These are phyloP conservation scores for Sebastes miniatus DNA, from an alignment of 2,797 vertebrate genomes.

Conservation along the genomic window DNA sequence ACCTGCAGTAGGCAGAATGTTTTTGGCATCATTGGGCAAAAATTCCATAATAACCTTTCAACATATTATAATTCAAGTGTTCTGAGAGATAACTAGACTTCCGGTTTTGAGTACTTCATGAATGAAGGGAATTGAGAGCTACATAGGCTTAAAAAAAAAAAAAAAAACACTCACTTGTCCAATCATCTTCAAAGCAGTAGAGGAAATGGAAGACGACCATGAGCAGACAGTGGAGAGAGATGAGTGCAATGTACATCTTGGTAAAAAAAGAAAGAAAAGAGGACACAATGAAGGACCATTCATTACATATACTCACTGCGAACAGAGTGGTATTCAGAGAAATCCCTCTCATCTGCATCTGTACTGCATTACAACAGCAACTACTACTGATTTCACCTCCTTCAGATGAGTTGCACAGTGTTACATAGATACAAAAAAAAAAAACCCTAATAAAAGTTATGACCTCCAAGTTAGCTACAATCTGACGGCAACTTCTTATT, in stretches of 20 bases:
- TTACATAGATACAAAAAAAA: not conserved
- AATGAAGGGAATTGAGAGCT: not conserved
- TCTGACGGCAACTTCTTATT: not conserved
- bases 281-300: not conserved
- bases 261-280: not conserved
- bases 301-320: not conserved
- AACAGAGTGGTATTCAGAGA: not conserved
- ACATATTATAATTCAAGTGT: no score
- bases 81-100: no score
- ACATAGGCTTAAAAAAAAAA: not conserved
- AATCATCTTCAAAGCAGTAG: conserved; percentile 98
- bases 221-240: conserved; percentile 91
- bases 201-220: conserved; percentile 99
- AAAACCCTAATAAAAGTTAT: not conserved
- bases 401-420: not conserved
- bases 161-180: conserved; percentile 92
- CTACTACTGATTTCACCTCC: not conserved
- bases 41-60: no score
- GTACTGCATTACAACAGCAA: not conserved
- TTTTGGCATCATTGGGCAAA: no score
- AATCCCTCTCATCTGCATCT: not conserved
- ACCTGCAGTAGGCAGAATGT: no score
- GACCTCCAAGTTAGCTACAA: not conserved
- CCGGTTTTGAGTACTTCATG: not conserved
- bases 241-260: conserved; percentile 98